phyloP scores from a whole-genome alignment of 2,888 invertebrate species.

The Prosapia bicincta region DNA sequence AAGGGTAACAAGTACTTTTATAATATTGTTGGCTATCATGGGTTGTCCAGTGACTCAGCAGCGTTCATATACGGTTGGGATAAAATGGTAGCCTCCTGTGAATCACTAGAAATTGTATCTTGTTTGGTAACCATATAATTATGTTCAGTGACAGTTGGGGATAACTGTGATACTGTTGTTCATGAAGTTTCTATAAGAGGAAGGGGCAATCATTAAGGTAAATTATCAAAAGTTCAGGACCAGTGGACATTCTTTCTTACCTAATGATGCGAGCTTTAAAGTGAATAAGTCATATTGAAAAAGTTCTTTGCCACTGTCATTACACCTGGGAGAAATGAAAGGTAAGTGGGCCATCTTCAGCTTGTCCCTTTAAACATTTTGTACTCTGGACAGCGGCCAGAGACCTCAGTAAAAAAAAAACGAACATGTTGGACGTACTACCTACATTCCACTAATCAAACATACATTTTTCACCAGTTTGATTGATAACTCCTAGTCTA shows the following conservation, averaged over 20 bases:
- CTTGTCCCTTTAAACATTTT: background rate
- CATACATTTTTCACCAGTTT: constrained; percentile 10
- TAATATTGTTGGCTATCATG: constrained; percentile 14
- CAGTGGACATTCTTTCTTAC: no score
- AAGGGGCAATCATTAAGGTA: background rate
- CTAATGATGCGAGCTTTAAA: constrained; percentile 18
- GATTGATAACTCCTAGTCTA: no score
- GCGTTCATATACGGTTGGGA: background rate
- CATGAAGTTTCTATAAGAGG: constrained; percentile 5
- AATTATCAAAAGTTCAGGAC: constrained; percentile 23
- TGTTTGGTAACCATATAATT: constrained; percentile 13
- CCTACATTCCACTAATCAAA: constrained; percentile 14
- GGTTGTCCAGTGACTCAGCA: background rate
- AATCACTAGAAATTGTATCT: constrained; percentile 17
- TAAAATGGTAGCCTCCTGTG: constrained; percentile 4
- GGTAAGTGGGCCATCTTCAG: constrained; percentile 3
- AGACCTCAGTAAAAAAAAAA: constrained; percentile 10
- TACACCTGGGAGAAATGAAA: constrained; percentile 10
- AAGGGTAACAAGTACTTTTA: no score
- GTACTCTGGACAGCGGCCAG: constrained; percentile 7
- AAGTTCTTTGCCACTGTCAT: constrained; percentile 13
- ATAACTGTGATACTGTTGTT: constrained; percentile 3
- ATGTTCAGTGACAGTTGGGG: constrained; percentile 14
- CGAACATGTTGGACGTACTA: constrained; percentile 17
- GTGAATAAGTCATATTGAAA: constrained; percentile 8